Evolutionary conservation across 2,797 vertebrate species (phyloP), one percentile per base, ranked within the genome.

Genomic region (Xerus rutilus): DNA sequence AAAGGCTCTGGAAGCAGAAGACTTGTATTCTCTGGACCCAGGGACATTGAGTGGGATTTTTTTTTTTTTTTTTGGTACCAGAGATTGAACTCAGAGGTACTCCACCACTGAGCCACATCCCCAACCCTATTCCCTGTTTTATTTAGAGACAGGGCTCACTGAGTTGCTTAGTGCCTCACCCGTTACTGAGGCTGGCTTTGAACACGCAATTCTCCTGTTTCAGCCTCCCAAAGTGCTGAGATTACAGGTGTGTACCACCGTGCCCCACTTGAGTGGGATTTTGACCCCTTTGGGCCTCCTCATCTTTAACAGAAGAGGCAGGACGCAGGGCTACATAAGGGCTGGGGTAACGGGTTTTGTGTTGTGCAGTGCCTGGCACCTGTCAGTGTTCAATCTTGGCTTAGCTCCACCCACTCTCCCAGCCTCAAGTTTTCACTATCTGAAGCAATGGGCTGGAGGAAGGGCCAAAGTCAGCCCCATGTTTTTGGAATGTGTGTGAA

Each of bases 281-380:
- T 43, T 76, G 11, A 81, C 54, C 7, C 83, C 74, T 21, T 9
- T 14, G 47, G 35, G 15, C 54, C 54, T 8, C 52, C 32, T 84
- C 82, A n/a, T 82, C 70, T 93, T 85, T 81, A 88, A 81, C 93
- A 72, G 18, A 35, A 49, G 47, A 77, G 15, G n/a, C 39, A 39
- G 2, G 82, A 72, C 7, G 20, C 32, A n/a, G 65, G 62, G 30
- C 76, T 7, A 0, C 17, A 1, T 11, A 21, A 84, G 72, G n/a
- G 8, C 20, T 28, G 25, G 28, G 25, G 4, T 0, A 43, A 64
- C 47, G 3, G 7, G 23, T 32, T 87, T 11, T 52, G 39, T 21
- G 21, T 43, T 2, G 23, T 20, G 2, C 11, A 11, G 12, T 30
- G 2, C 21, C 62, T 35, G 39, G 4, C 17, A n/a, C 62, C 54